phyloP scores from a whole-genome alignment of 2,797 vertebrate genomes.

The Sebastes goodei region DNA sequence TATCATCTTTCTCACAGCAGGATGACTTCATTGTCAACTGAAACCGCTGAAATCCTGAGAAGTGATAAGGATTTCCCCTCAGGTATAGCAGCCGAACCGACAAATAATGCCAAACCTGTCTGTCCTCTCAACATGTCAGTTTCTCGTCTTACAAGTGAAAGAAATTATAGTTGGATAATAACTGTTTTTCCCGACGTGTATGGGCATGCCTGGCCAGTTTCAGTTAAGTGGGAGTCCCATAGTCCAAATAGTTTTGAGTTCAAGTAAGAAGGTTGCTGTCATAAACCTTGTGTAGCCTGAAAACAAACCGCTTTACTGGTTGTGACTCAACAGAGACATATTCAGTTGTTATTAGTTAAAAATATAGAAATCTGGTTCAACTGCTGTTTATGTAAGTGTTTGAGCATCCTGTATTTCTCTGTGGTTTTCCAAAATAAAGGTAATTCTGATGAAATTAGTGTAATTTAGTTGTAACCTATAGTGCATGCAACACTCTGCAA shows the following conservation, averaged over 20 bases:
- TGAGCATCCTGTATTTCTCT: not conserved
- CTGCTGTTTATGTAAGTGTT: too few relatives aligned
- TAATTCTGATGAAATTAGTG: not conserved
- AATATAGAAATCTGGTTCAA: not conserved
- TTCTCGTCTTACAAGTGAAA: constrained; percentile 44
- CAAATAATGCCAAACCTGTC: constrained; percentile 55
- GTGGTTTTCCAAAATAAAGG: not conserved
- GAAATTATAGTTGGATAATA: constrained; percentile 63
- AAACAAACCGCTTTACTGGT: not conserved
- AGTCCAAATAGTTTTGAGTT: constrained; percentile 58
- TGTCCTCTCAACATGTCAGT: constrained; percentile 53
- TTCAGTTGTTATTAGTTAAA: not conserved
- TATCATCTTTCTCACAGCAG: constrained; percentile 60
- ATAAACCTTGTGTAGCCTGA: constrained; percentile 4
- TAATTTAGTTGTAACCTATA: not conserved
- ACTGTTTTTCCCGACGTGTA: constrained; percentile 54
- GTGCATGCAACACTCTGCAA: not conserved
- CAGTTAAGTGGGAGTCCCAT: not conserved
- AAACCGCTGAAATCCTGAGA: constrained; percentile 56
- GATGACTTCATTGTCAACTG: constrained; percentile 73
- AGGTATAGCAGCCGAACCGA: constrained; percentile 51
- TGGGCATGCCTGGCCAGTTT: constrained; percentile 42
- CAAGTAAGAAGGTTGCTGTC: constrained; percentile 27
- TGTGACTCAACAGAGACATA: not conserved
- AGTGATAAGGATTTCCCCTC: constrained; percentile 55